These are phyloP conservation scores for Chrysolina haemoptera DNA, from an alignment of 2,888 invertebrate genomes.

Conservation along the genomic window DNA sequence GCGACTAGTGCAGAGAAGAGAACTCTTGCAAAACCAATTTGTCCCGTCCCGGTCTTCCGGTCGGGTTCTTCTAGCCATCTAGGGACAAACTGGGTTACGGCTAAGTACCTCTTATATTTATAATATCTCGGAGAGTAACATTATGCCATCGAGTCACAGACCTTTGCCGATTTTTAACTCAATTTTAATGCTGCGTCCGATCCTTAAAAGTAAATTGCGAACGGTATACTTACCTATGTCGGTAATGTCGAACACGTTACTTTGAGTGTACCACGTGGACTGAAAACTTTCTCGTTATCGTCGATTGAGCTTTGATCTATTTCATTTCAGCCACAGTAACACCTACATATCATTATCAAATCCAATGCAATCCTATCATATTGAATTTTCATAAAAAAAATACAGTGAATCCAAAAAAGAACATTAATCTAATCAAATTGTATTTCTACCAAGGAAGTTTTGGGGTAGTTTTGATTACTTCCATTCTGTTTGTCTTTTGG, in stretches of 20 bases:
- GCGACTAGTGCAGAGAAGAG: conserved; percentile 18
- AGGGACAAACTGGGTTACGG: conserved; percentile 61
- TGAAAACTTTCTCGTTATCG: conserved; percentile 13
- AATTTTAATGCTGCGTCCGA: conserved; percentile 40
- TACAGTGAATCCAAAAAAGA: too few species aligned
- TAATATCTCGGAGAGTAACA: conserved; percentile 60
- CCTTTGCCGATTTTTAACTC: conserved; percentile 39
- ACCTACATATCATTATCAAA: too few species aligned
- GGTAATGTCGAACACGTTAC: conserved; percentile 17
- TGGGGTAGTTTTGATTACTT: too few species aligned
- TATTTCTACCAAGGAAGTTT: too few species aligned
- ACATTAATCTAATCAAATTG: too few species aligned
- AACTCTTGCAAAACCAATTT: conserved; percentile 46
- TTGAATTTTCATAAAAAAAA: too few species aligned
- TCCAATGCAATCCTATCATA: too few species aligned
- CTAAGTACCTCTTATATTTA: conserved; percentile 58
- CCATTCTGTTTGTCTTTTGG: too few species aligned
- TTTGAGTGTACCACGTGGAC: conserved; percentile 8
- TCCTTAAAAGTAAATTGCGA: conserved; percentile 42
- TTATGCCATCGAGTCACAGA: conserved; percentile 45
- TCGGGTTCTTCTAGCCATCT: conserved; percentile 55
- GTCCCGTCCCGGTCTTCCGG: conserved; percentile 54
- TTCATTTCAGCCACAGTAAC: neutral
- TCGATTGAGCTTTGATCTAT: neutral
- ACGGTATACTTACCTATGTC: conserved; percentile 26